phyloP scores from a whole-genome alignment of 2,888 invertebrate genomes.

The Lepidonotus clava region DNA sequence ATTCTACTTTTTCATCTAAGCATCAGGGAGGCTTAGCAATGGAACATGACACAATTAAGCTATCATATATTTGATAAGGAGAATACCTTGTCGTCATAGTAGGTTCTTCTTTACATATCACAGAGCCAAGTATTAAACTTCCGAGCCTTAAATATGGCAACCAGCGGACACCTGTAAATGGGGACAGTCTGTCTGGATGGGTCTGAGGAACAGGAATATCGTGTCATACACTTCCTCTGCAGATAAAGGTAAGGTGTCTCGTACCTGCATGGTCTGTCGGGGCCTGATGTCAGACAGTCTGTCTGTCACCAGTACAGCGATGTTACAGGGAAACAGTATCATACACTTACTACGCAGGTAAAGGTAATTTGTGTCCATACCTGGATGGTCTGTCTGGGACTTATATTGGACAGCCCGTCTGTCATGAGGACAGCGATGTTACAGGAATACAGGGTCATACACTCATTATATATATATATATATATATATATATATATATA shows the following conservation, averaged over 20 bases:
- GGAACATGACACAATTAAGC: too few relatives aligned
- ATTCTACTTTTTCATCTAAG: too few relatives aligned
- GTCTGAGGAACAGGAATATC: too few relatives aligned
- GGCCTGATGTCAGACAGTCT: slow-evolving; percentile 60
- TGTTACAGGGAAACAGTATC: slow-evolving; percentile 53
- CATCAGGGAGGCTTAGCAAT: too few relatives aligned
- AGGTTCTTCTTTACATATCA: too few relatives aligned
- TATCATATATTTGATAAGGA: too few relatives aligned
- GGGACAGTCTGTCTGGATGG: too few relatives aligned
- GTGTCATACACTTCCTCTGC: background rate
- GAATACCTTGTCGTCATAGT: too few relatives aligned
- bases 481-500: too few relatives aligned
- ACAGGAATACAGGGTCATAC: background rate
- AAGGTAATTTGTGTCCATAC: background rate
- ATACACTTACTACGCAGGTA: background rate
- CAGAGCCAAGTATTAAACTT: too few relatives aligned
- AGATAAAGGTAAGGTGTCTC: background rate
- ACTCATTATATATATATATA: background rate
- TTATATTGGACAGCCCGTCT: slow-evolving; percentile 61
- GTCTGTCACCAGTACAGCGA: slow-evolving; percentile 62
- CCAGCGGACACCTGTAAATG: too few relatives aligned
- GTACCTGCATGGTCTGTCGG: slow-evolving; percentile 55
- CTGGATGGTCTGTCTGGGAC: slow-evolving; percentile 54
- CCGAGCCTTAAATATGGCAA: too few relatives aligned
- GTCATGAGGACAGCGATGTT: slow-evolving; percentile 63